A percentile compares a stretch with the other conserved stretches of the same genome.
These are phyloP conservation scores for Drosophila aldrichi DNA, from an alignment of 2,888 invertebrate genomes.

Conservation along the genomic window DNA sequence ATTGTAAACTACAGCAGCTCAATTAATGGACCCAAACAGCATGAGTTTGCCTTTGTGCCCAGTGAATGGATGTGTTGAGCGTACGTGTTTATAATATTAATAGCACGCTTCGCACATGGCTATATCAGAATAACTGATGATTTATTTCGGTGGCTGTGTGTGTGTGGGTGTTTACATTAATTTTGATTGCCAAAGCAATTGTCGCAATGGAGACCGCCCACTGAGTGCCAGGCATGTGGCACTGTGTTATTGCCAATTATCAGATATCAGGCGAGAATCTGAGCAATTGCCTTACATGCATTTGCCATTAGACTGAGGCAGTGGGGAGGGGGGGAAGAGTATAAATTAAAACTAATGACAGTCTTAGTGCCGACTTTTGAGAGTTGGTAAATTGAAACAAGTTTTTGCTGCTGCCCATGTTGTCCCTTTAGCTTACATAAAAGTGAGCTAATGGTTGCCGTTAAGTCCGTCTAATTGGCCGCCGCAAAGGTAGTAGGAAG, in stretches of 20 bases:
- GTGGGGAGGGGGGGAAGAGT: not conserved
- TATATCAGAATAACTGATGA: slow-evolving; percentile 41
- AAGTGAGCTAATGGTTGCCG: not conserved
- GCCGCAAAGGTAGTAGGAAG: not conserved
- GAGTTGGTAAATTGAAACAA: not conserved
- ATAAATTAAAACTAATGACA: not conserved
- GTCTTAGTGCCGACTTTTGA: not conserved
- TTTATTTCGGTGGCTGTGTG: slow-evolving; percentile 38
- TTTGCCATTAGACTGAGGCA: slow-evolving; percentile 43
- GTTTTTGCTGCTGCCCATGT: not conserved
- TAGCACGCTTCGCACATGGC: slow-evolving; percentile 41
- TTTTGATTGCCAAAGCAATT: slow-evolving; percentile 32
- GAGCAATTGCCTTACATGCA: slow-evolving; percentile 50
- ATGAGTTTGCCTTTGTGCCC: not conserved
- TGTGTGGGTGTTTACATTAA: slow-evolving; percentile 16
- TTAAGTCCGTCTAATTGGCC: slow-evolving; percentile 14
- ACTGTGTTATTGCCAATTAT: slow-evolving; percentile 40
- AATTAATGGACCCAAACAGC: not conserved
- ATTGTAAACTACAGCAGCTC: not conserved
- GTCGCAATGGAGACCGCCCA: slow-evolving; percentile 22
- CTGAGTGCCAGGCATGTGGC: slow-evolving; percentile 11
- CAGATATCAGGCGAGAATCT: slow-evolving; percentile 37
- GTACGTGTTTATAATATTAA: slow-evolving; percentile 43
- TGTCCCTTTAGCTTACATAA: not conserved
- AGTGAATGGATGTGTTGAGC: not conserved